phyloP scores from a whole-genome alignment of 1,140 invertebrate genomes.

The Brachionus paranguensis region DNA sequence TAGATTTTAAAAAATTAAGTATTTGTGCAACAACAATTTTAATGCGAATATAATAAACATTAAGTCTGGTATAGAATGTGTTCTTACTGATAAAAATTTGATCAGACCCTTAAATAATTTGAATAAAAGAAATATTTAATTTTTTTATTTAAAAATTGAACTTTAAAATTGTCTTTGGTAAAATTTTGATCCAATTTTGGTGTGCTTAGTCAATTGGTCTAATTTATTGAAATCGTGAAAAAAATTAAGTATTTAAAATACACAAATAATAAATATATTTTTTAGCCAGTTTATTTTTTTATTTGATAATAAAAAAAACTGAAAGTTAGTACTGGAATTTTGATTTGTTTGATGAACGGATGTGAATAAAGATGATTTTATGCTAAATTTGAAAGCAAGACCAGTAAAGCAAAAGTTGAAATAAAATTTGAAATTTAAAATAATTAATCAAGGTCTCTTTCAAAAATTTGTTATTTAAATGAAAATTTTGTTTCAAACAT shows the following conservation, averaged over 20 bases:
- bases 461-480: neutral
- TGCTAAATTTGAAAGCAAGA: neutral
- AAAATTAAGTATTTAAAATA: too few species aligned
- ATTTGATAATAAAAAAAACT: neutral
- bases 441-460: neutral
- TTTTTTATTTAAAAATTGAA: too few species aligned
- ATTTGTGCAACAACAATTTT: conserved; percentile 35
- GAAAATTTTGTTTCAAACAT: neutral
- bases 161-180: too few species aligned
- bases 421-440: neutral
- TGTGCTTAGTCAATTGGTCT: too few species aligned
- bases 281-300: too few species aligned
- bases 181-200: too few species aligned
- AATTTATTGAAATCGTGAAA: too few species aligned
- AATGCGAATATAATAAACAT: conserved; percentile 29
- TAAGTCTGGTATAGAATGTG: conserved; percentile 34
- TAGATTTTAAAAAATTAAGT: neutral
- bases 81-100: conserved; percentile 32
- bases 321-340: neutral
- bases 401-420: neutral
- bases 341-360: neutral
- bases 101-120: conserved; percentile 32
- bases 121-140: too few species aligned
- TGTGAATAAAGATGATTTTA: neutral
- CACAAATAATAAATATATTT: too few species aligned